These are phyloP conservation scores for Capitulum mitella DNA, from an alignment of 2,888 invertebrate genomes.

Conservation along the genomic window DNA sequence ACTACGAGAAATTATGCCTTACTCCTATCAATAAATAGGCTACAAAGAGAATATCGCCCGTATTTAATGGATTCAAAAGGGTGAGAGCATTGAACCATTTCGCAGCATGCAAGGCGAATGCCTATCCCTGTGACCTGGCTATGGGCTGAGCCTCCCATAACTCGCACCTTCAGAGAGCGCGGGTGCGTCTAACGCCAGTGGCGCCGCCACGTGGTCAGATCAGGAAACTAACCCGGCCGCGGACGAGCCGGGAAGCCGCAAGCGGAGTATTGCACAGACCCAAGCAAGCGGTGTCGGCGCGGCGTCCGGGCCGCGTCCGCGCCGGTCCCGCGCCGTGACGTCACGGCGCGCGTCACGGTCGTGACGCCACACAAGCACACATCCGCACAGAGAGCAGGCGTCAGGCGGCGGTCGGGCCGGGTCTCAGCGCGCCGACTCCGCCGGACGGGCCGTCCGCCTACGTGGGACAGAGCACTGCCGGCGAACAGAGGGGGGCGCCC, in stretches of 20 bases:
- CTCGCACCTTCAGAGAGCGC: too few species aligned
- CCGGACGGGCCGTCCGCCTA: not conserved
- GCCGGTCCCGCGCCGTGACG: not conserved
- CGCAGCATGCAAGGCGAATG: not conserved
- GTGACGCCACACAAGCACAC: not conserved
- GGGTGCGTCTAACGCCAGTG: too few species aligned
- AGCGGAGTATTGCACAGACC: not conserved
- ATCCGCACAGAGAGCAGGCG: not conserved
- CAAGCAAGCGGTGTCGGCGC: not conserved
- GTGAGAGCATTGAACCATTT: not conserved
- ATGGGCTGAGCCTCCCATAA: not conserved
- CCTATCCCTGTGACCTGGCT: not conserved
- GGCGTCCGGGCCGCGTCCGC: not conserved
- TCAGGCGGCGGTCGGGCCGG: not conserved
- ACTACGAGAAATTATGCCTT: not conserved
- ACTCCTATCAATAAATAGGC: not conserved
- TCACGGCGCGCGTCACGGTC: too few species aligned
- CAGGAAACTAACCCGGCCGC: not conserved
- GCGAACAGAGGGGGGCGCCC: not conserved
- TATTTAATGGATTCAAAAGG: not conserved
- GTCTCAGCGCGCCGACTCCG: not conserved
- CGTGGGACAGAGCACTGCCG: conserved; percentile 18
- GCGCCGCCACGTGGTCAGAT: conserved; percentile 9
- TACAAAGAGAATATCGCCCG: not conserved
- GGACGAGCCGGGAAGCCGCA: too few species aligned